Evolutionary conservation across 35 echinoderm and acorn worm genomes (phyloP), one percentile per base, ranked within the genome.

Genomic region (Holothuria glaberrima): DNA sequence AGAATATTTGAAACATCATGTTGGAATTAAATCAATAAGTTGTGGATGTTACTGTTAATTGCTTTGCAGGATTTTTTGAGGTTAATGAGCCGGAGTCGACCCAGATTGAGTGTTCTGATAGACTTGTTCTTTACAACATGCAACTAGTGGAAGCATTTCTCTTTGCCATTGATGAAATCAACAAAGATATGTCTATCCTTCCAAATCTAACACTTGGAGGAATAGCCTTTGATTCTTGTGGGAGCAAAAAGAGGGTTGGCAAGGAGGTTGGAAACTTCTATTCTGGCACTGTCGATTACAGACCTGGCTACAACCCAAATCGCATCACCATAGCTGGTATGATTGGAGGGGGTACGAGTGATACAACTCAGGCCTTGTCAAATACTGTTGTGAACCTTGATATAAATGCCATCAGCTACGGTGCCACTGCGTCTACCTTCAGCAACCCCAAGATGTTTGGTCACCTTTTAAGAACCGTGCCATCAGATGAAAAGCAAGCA

Each of bases 91-190:
- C 88, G 13, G 88, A 60, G 0, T 3, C 26, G 0, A 84, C 89
- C 21, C 86, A 92, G 59, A 71, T 93, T 1, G 88, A 92, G 0
- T 98, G 96, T 46, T 61, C 64, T 26, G 83, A 92, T 20, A 54
- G 67, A n/a, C 79, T 98, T 34, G 34, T 93, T 28, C 56, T 66
- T 0, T 91, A 94, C 88, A 98, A 98, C 88, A 92, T 98, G 54
- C 96, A 94, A 48, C 85, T 94, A 22, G 35, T 98, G 0, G 96
- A 98, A 58, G 96, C 93, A 18, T 98, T 98, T 48, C 82, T 92
- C 27, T 98, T 88, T 65, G 93, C 96, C 5, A 61, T 98, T 1
- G 93, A 98, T 18, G 10, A 88, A 56, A 59, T 98, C 48, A 98
- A 98, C 91, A 45, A 71, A 18, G 89, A 98, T 56, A 18, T n/a